A percentile compares a stretch with the other conserved stretches of the same genome.
phyloP scores from a whole-genome alignment of 2,888 invertebrate species.

The Harpalus rubripes region DNA sequence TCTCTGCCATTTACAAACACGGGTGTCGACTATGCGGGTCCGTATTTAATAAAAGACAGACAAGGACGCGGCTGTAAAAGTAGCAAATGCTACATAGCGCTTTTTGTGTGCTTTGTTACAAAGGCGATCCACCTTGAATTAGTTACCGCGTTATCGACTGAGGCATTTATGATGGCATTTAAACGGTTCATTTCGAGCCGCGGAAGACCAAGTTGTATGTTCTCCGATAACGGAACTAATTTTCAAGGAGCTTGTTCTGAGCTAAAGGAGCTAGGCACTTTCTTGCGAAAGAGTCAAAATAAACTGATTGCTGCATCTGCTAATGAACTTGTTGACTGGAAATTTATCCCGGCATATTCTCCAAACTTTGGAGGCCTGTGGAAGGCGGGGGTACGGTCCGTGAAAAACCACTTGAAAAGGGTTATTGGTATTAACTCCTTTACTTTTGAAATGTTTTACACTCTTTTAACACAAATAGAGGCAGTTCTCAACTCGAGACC shows the following conservation, averaged over 20 bases:
- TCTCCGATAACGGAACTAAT: conserved; percentile 70
- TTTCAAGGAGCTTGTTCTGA: conserved; percentile 69
- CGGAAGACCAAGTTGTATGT: conserved; percentile 67
- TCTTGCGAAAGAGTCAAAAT: conserved; percentile 69
- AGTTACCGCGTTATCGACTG: conserved; percentile 56
- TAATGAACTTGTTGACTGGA: conserved; percentile 24
- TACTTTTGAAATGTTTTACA: conserved; percentile 65
- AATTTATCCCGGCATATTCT: conserved; percentile 28
- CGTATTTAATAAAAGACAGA: conserved; percentile 48
- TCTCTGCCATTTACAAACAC: conserved; percentile 22
- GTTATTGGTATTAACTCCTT: conserved; percentile 59
- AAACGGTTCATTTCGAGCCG: conserved; percentile 68
- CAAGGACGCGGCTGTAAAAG: conserved; percentile 63
- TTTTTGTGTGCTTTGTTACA: conserved; percentile 64
- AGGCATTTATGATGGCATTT: conserved; percentile 68
- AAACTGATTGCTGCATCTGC: conserved; percentile 68
- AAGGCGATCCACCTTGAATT: conserved; percentile 69
- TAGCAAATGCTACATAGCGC: conserved; percentile 62
- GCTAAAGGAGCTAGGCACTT: conserved; percentile 61
- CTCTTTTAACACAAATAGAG: conserved; percentile 64
- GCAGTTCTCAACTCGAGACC: conserved; percentile 66
- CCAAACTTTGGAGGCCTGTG: conserved; percentile 35
- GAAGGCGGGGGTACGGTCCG: conserved; percentile 68
- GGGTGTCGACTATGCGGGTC: conserved; percentile 30
- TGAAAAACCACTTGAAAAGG: conserved; percentile 70